Conservation (phyloP, 2,797 vertebrate genomes). For the Pitangus sulphuratus region DNA sequence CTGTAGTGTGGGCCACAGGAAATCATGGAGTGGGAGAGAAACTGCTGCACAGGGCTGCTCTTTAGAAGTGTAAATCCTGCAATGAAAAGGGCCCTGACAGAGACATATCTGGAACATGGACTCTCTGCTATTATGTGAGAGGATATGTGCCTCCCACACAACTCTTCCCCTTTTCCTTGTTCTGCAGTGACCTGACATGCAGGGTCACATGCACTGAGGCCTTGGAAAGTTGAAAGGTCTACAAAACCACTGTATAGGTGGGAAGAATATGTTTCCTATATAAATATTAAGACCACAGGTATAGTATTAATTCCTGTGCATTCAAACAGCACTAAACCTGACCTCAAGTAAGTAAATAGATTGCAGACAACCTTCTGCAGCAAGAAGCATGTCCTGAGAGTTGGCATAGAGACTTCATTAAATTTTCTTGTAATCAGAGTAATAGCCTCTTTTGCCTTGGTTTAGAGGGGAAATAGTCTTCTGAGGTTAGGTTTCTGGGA, state of each 20-base stretch:
- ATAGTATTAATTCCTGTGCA: background rate
- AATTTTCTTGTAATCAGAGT: conserved; percentile 15
- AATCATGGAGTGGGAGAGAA: conserved; percentile 24
- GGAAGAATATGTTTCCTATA: background rate
- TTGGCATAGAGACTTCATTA: conserved; percentile 8
- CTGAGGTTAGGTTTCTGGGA: background rate
- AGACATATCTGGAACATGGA: conserved; percentile 7
- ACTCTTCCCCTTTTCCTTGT: conserved; percentile 19
- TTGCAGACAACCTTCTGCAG: background rate
- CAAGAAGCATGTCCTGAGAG: background rate
- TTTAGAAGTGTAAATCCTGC: conserved; percentile 45
- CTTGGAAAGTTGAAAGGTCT: conserved; percentile 18
- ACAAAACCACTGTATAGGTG: background rate
- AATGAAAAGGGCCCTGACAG: conserved; percentile 38
- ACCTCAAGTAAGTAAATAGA: background rate
- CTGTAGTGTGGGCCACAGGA: conserved; percentile 25
- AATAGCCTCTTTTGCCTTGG: background rate
- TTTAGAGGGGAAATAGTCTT: background rate
- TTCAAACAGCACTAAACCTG: background rate
- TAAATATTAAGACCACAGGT: background rate
- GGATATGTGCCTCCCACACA: background rate
- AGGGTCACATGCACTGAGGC: background rate
- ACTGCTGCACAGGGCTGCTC: conserved; percentile 17
- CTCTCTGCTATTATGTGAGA: background rate
- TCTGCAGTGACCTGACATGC: conserved; percentile 11